These are phyloP conservation scores for Micromussa lordhowensis DNA, from an alignment of 92 coral and sea anemone genomes.

Conservation along the genomic window DNA sequence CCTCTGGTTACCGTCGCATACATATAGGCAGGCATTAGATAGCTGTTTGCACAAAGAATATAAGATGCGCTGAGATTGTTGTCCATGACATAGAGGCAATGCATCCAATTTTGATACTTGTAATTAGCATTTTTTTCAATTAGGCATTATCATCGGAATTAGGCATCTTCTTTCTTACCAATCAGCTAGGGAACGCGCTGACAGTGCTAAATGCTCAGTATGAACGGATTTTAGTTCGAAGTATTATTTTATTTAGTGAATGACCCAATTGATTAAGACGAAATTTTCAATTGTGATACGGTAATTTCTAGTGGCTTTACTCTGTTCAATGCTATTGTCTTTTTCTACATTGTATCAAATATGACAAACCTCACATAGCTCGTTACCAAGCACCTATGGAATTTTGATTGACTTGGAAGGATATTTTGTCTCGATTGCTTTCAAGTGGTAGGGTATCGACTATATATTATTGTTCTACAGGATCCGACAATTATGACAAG, in stretches of 20 bases:
- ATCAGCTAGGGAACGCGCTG: background rate
- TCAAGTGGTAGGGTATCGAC: background rate
- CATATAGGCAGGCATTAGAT: background rate
- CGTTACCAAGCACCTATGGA: no score
- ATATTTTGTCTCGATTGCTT: no score
- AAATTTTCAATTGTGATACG: no score
- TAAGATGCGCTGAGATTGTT: background rate
- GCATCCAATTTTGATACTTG: background rate
- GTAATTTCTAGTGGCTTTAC: background rate
- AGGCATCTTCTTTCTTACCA: background rate
- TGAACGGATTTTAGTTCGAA: background rate
- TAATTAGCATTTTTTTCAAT: no score
- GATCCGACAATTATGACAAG: background rate
- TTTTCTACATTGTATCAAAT: no score
- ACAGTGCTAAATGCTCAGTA: background rate
- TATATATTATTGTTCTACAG: background rate
- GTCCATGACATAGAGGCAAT: background rate
- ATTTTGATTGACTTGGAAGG: no score
- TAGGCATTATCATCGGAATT: no score
- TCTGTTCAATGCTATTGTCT: background rate
- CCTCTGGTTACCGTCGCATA: background rate
- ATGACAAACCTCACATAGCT: background rate
- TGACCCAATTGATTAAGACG: background rate
- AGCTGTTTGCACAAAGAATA: background rate
- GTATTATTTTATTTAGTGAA: no score